Evolutionary conservation across 2,113 vertebrate species (phyloP), one percentile per base, ranked within the genome.

Genomic region (Hippocampus comes): DNA sequence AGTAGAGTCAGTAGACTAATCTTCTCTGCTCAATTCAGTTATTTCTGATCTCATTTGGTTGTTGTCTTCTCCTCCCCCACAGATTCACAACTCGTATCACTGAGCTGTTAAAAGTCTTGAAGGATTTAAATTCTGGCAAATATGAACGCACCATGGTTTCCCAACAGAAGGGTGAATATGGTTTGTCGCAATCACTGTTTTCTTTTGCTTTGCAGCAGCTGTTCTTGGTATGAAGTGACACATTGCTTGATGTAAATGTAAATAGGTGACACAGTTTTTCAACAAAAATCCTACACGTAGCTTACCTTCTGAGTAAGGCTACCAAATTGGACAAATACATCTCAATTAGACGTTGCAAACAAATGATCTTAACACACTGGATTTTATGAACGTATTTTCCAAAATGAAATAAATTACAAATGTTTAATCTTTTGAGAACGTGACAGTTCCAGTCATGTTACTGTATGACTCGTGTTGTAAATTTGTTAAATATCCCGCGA

Each of bases 61-160:
- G 1, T 12, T 60, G 1, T 72, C 3, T 51, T 6, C 78, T 49
- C 30, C n/a, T 79, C 41, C 69, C 48, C 2, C 73, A 43, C 71
- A 99, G 97, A 64, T 99, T 98, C 88, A 99, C 97, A 34, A 87
- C 95, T 78, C 94, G 97, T 38, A 99, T 99, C 88, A 96, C 96
- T 23, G 96, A 99, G 88, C 92, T 99, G 84, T 98, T 94, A 91
- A 95, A 94, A 78, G 97, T 99, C 72, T 90, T 99, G 64, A 96
- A 95, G 79, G 97, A 99, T 64, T 91, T 99, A 86, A 98, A 98
- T 68, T 72, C 86, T 74, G 97, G 97, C 76, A 96, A 91, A 93
- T 99, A 99, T 5, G 95, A 98, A 17, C 95, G 97, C 53, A 99
- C 97, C 55, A 98, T 99, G 97, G 87, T 99, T 42, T 90, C 93